Percentiles rank a stretch among this genome's conserved stretches.
Conservation (phyloP, 2,888 invertebrate genomes). For the Sinodicranocentrus sp. region DNA sequence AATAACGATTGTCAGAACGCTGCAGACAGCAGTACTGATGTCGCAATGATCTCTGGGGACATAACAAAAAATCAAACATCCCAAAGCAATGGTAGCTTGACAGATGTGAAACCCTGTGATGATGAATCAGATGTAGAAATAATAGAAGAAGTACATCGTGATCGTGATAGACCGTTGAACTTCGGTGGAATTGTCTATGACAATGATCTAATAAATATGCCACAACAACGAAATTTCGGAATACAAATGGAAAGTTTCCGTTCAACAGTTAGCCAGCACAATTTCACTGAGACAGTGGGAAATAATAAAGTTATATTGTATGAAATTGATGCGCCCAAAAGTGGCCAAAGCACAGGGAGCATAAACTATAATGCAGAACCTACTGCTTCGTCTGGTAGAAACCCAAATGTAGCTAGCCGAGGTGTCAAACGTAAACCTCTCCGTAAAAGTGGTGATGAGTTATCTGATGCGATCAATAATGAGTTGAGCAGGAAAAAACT, state of each 20-base stretch:
- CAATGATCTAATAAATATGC: slow-evolving; percentile 5
- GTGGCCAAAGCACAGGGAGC: no score
- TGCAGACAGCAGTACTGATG: slow-evolving; percentile 20
- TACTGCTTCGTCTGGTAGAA: no score
- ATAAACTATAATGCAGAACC: no score
- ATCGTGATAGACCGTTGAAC: not conserved
- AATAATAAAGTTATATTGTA: no score
- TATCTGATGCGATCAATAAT: slow-evolving; percentile 30
- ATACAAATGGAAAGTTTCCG: not conserved
- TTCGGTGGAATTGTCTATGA: not conserved
- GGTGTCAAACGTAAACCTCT: slow-evolving; percentile 48
- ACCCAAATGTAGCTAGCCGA: not conserved
- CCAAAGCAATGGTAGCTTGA: not conserved
- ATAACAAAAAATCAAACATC: not conserved
- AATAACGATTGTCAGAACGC: slow-evolving; percentile 20
- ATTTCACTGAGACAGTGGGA: no score
- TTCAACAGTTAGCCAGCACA: not conserved
- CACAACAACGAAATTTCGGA: not conserved
- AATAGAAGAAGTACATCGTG: slow-evolving; percentile 64
- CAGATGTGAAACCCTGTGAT: slow-evolving; percentile 5
- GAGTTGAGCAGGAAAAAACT: slow-evolving; percentile 56
- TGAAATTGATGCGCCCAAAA: no score
- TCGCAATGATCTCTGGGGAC: slow-evolving; percentile 2
- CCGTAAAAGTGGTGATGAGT: not conserved
- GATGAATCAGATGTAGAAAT: slow-evolving; percentile 67